phyloP scores from a whole-genome alignment of 2,797 vertebrate species.

The Poecilia picta region DNA sequence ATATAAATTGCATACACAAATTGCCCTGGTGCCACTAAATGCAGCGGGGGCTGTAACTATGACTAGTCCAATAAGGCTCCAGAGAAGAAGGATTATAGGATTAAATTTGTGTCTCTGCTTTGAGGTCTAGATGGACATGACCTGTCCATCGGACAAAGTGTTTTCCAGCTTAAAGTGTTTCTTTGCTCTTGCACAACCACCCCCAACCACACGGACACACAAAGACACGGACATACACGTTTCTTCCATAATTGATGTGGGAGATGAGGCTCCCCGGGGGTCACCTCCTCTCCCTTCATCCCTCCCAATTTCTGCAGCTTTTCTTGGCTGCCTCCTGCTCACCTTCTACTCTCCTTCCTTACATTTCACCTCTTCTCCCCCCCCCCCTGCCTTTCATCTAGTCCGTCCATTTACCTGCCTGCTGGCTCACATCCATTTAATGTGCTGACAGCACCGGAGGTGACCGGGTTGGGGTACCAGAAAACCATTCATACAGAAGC shows the following conservation, averaged over 20 bases:
- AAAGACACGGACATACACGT: constrained; percentile 35
- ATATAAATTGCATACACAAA: neutral
- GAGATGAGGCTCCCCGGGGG: constrained; percentile 68
- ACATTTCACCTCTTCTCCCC: constrained; percentile 58
- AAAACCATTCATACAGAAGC: constrained; percentile 40
- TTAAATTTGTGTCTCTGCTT: constrained; percentile 20
- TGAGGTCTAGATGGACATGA: constrained; percentile 20
- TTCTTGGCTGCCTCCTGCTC: constrained; percentile 57
- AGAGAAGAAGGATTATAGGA: constrained; percentile 4
- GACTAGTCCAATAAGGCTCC: neutral
- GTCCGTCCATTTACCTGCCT: constrained; percentile 64
- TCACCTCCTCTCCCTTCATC: constrained; percentile 56
- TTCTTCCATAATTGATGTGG: constrained; percentile 75
- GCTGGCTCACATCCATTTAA: constrained; percentile 68
- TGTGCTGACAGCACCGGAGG: constrained; percentile 49
- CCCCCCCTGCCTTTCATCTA: constrained; percentile 63
- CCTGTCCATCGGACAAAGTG: constrained; percentile 21
- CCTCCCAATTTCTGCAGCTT: constrained; percentile 62
- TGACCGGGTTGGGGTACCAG: constrained; percentile 51
- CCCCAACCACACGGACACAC: constrained; percentile 17
- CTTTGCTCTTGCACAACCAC: constrained; percentile 5
- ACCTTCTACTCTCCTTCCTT: constrained; percentile 55
- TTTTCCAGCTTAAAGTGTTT: constrained; percentile 30
- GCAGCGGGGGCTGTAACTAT: neutral
- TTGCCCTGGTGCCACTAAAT: neutral